These are phyloP conservation scores for Merodon equestris DNA, from an alignment of 2,888 invertebrate species.

Conservation along the genomic window DNA sequence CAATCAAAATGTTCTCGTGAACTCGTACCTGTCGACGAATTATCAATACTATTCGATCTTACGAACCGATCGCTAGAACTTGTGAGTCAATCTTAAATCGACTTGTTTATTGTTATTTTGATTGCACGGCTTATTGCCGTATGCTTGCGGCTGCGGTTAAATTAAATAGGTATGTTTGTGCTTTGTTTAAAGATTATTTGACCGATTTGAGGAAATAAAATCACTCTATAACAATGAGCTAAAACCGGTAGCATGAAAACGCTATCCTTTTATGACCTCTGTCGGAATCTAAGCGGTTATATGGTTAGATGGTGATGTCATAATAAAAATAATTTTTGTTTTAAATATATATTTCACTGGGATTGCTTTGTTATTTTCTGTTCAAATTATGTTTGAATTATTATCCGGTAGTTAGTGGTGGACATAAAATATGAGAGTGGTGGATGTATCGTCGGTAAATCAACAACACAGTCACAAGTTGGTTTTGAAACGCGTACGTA, in stretches of 20 bases:
- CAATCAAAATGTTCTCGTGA: too few relatives aligned
- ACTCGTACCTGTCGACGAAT: neutral
- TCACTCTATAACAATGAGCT: neutral
- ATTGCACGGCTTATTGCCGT: constrained; percentile 40
- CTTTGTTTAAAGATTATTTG: constrained; percentile 1
- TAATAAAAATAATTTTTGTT: neutral
- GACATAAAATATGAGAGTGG: too few relatives aligned
- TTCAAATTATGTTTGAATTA: too few relatives aligned
- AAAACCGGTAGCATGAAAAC: constrained; percentile 41
- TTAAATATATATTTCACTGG: too few relatives aligned
- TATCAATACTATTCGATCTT: neutral
- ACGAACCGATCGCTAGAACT: constrained; percentile 42
- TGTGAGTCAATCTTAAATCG: constrained; percentile 24
- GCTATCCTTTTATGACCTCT: constrained; percentile 23
- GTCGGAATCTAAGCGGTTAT: neutral
- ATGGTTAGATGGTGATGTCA: constrained; percentile 34
- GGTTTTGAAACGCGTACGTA: neutral
- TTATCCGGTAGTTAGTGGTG: too few relatives aligned
- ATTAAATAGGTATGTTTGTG: neutral
- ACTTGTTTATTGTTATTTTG: constrained; percentile 12
- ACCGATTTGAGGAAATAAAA: constrained; percentile 15
- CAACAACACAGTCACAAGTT: neutral
- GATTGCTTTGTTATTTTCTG: too few relatives aligned
- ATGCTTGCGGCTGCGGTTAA: constrained; percentile 16
- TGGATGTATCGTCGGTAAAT: constrained; percentile 28